These are phyloP conservation scores for Leptocoma aspasia DNA, from an alignment of 2,113 vertebrate genomes.

Conservation along the genomic window DNA sequence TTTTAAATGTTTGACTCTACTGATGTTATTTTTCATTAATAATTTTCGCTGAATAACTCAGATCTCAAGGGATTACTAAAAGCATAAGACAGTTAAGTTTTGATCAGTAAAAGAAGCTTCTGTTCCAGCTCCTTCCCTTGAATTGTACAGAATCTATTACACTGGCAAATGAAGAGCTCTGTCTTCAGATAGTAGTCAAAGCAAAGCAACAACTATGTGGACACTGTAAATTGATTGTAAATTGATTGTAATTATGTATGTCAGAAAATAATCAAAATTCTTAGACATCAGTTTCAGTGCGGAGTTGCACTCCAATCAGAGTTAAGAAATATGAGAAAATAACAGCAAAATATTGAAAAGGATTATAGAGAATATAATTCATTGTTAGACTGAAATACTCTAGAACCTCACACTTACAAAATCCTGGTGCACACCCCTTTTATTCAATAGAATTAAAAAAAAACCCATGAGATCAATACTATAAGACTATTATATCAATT, in stretches of 20 bases:
- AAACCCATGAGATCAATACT: accelerated
- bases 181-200: background rate
- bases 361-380: background rate
- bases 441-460: background rate
- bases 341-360: background rate
- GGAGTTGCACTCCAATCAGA: background rate
- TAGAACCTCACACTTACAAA: background rate
- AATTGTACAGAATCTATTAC: background rate
- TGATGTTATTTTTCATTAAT: background rate
- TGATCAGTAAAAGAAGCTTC: background rate
- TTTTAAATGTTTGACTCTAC: background rate
- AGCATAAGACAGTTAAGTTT: background rate
- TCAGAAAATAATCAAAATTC: background rate
- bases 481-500: background rate
- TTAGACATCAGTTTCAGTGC: background rate
- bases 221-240: background rate
- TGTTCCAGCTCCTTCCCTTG: background rate
- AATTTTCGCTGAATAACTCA: background rate
- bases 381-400: background rate
- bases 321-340: background rate
- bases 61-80: background rate
- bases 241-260: no score
- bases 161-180: background rate
- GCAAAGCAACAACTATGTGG: background rate
- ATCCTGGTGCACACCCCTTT: background rate